Evolutionary conservation across 2,797 vertebrate species (phyloP), one percentile per base, ranked within the genome.

Genomic region (Rhinatrema bivittatum): DNA sequence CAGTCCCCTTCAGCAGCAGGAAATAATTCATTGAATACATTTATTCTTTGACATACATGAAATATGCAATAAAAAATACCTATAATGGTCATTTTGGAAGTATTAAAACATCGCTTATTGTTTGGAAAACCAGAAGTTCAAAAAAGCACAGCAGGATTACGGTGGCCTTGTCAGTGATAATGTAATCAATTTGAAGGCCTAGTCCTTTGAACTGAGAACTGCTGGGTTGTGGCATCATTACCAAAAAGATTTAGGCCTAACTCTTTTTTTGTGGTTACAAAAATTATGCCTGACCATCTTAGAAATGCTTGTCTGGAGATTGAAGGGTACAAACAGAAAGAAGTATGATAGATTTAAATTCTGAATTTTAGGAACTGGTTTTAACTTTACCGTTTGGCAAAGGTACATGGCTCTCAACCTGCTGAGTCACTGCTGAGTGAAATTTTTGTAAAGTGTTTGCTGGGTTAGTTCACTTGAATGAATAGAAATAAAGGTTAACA

Each of bases 271-370:
- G 43, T 59, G 56, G 57, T 59, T 70, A 76, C 71, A 74, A 81
- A 85, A 82, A 84, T 84, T 81, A 81, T 62, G 57, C 23, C 11
- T 38, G 79, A 72, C 53, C 74, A 80, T 80, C 70, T 70, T 47
- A 84, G 70, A 70, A 83, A 85, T 86, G 77, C 68, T 80, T 79
- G 78, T 80, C 72, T 78, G 50, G 72, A 70, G 68, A n/a, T n/a
- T n/a, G n/a, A n/a, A n/a, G n/a, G n/a, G n/a, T n/a, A n/a, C n/a
- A n/a, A n/a, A 58, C 59, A 52, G 39, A 38, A 62, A 56, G 61
- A 68, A n/a, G n/a, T n/a, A n/a, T n/a, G n/a, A n/a, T n/a, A n/a
- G n/a, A n/a, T n/a, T n/a, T n/a, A n/a, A n/a, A n/a, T n/a, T n/a
- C n/a, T n/a, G n/a, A n/a, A n/a, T n/a, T n/a, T n/a, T n/a, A n/a